phyloP scores from a whole-genome alignment of 2,797 vertebrate genomes.

The Austrolebias charrua region DNA sequence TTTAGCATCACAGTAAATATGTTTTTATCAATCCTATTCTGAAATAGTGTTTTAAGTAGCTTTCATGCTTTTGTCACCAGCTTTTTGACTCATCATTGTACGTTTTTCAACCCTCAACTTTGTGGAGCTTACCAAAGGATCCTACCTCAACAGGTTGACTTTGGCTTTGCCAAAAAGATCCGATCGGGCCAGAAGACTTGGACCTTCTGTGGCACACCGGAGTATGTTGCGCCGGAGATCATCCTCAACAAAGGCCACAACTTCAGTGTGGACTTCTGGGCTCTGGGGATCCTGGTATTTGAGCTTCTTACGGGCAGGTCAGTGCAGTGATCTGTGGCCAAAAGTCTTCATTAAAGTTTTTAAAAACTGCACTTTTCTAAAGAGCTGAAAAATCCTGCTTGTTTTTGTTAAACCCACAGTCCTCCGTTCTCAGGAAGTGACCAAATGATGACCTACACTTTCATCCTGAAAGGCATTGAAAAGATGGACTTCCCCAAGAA shows the following conservation, averaged over 20 bases:
- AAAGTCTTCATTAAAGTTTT: too few species aligned
- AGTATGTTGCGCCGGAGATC: constrained; percentile 94
- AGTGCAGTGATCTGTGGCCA: constrained; percentile 20
- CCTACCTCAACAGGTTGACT: constrained; percentile 83
- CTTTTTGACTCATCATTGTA: too few species aligned
- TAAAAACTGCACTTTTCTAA: not conserved
- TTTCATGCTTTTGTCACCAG: too few species aligned
- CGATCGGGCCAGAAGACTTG: constrained; percentile 91
- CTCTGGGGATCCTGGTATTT: constrained; percentile 92
- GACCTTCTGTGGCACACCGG: constrained; percentile 95
- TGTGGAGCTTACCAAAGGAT: not conserved
- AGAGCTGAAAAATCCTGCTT: not conserved
- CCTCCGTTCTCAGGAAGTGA: constrained; percentile 92
- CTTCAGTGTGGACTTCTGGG: constrained; percentile 96
- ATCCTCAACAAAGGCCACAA: constrained; percentile 95
- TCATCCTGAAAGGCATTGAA: constrained; percentile 94
- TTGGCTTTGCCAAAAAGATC: constrained; percentile 97
- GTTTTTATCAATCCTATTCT: too few species aligned
- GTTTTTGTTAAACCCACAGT: constrained; percentile 60
- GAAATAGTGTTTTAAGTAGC: too few species aligned
- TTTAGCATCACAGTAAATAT: too few species aligned
- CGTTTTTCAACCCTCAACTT: not conserved
- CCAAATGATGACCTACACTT: constrained; percentile 94
- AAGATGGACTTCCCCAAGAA: constrained; percentile 93
- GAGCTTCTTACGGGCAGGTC: constrained; percentile 94